Conservation (phyloP, 2,797 vertebrate genomes). For the Podarcis lilfordi region DNA sequence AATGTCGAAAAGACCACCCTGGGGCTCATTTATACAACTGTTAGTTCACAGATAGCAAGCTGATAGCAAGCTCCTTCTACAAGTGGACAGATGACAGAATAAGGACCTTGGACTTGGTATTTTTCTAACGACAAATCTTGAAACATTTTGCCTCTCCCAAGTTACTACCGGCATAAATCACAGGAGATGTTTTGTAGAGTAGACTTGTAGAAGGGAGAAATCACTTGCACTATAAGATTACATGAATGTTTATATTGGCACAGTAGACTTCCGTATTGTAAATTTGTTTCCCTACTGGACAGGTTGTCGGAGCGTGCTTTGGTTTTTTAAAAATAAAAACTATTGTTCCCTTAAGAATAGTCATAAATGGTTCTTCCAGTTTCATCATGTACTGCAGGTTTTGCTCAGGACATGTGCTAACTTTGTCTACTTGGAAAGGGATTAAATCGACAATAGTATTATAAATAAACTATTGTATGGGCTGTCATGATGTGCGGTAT, state of each 20-base stretch:
- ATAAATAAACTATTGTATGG: not conserved
- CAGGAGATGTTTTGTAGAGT: not conserved
- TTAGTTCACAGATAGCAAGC: not conserved
- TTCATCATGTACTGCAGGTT: not conserved
- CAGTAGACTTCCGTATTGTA: not conserved
- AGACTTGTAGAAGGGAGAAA: not conserved
- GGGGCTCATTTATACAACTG: too few relatives aligned
- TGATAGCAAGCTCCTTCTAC: not conserved
- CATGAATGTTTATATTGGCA: conserved; percentile 15
- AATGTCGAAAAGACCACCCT: not conserved
- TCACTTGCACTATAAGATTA: not conserved
- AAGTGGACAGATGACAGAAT: not conserved
- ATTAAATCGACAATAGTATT: conserved; percentile 18
- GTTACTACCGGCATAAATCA: not conserved
- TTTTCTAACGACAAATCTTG: not conserved
- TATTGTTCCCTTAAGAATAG: conserved; percentile 26
- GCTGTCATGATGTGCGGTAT: not conserved
- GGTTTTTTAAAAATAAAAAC: not conserved
- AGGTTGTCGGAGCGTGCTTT: conserved; percentile 18
- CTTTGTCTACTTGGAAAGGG: not conserved
- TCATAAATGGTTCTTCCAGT: conserved; percentile 52
- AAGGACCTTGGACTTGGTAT: not conserved
- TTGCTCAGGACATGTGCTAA: conserved; percentile 1
- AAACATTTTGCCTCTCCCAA: not conserved
- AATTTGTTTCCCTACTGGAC: conserved; percentile 32